A percentile compares a stretch with the other conserved stretches of the same genome.
Conservation (phyloP, 1,140 invertebrate species). For the Drosophila triauraria region DNA sequence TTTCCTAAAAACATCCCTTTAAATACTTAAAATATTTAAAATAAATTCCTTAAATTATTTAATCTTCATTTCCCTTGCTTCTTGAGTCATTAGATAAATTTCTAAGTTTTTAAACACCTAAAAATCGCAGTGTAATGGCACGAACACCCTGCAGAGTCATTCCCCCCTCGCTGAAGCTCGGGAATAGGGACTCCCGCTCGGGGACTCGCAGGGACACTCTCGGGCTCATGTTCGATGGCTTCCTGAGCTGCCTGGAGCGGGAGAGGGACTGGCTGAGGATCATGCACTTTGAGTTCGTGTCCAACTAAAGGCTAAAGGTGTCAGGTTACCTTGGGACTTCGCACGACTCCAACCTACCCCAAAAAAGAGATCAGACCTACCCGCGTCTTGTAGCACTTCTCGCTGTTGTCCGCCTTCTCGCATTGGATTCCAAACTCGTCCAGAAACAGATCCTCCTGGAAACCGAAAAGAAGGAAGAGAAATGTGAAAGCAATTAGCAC, state of each 20-base stretch:
- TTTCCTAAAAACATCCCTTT: too few relatives aligned
- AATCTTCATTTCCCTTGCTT: not conserved
- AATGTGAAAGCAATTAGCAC: slow-evolving; percentile 35
- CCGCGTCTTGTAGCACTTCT: slow-evolving; percentile 73
- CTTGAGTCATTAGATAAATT: not conserved
- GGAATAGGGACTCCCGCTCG: not conserved
- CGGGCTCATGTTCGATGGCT: slow-evolving; percentile 49
- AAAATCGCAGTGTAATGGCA: not conserved
- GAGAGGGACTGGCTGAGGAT: slow-evolving; percentile 54
- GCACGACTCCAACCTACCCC: not conserved
- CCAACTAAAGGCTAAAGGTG: slow-evolving; percentile 20
- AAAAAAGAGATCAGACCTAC: slow-evolving; percentile 45
- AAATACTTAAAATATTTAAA: not conserved
- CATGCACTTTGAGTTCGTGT: slow-evolving; percentile 60
- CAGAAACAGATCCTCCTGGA: slow-evolving; percentile 78
- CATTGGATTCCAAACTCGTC: slow-evolving; percentile 77
- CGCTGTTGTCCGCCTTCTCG: slow-evolving; percentile 69
- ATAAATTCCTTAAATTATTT: not conserved
- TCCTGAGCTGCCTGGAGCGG: slow-evolving; percentile 44
- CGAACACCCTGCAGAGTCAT: not conserved
- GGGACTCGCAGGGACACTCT: not conserved
- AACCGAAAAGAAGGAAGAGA: slow-evolving; percentile 35
- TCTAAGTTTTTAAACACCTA: too few relatives aligned
- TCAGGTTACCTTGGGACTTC: slow-evolving; percentile 11
- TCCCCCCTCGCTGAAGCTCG: too few relatives aligned